Conservation (phyloP, 2,888 invertebrate species). For the Meteorus colon region DNA sequence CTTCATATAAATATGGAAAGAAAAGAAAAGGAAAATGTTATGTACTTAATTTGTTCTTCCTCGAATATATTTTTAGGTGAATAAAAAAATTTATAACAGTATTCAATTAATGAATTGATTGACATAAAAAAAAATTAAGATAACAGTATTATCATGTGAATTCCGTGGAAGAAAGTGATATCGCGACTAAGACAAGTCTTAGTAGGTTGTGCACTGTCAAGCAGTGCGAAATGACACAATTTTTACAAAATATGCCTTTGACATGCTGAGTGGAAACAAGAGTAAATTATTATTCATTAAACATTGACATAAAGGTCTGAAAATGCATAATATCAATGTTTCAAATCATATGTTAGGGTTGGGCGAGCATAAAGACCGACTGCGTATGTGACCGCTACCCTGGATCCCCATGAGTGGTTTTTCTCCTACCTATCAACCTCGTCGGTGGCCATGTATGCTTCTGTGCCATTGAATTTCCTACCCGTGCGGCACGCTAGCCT, state of each 20-base stretch:
- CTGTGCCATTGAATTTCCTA: constrained; percentile 42
- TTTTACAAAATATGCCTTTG: constrained; percentile 34
- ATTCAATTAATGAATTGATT: background rate
- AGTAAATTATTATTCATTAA: constrained; percentile 13
- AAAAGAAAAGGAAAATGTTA: background rate
- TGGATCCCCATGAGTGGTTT: constrained; percentile 65
- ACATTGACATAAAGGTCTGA: constrained; percentile 25
- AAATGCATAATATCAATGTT: constrained; percentile 19
- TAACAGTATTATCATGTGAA: constrained; percentile 2
- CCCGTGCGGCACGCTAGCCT: constrained; percentile 58
- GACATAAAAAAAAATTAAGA: background rate
- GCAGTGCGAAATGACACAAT: constrained; percentile 43
- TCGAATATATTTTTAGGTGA: constrained; percentile 7
- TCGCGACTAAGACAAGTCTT: background rate
- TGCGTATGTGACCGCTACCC: constrained; percentile 65
- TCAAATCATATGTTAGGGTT: constrained; percentile 57
- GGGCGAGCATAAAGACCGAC: constrained; percentile 65
- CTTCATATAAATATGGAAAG: background rate
- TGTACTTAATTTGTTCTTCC: constrained; percentile 6
- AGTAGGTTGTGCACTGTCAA: background rate
- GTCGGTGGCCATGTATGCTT: constrained; percentile 44
- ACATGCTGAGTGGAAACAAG: constrained; percentile 28
- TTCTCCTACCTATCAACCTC: constrained; percentile 25
- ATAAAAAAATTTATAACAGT: constrained; percentile 2
- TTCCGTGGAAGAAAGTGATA: constrained; percentile 1